Conservation (phyloP, 2,113 vertebrate species). For the Abramis brama region DNA sequence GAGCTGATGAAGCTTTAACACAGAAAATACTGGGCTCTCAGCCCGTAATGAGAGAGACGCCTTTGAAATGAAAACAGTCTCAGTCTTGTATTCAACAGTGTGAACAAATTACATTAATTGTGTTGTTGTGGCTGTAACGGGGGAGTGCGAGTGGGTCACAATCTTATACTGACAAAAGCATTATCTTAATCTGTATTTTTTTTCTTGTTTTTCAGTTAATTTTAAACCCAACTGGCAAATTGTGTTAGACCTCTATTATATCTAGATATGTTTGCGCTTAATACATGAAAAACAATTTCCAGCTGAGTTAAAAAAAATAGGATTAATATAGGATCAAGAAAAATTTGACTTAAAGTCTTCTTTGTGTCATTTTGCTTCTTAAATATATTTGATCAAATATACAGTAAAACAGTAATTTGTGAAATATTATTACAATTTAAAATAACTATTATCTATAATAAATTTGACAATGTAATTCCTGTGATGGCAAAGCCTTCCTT, state of each 20-base stretch:
- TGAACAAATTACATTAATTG: constrained; percentile 57
- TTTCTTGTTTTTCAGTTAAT: background rate
- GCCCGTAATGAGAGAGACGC: constrained; percentile 58
- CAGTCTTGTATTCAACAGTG: constrained; percentile 54
- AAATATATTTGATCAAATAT: background rate
- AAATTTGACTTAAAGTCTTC: background rate
- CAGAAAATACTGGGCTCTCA: constrained; percentile 48
- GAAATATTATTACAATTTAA: background rate
- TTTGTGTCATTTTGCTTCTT: background rate
- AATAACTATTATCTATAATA: background rate
- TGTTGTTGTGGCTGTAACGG: constrained; percentile 4
- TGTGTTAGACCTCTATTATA: background rate
- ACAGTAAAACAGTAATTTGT: background rate
- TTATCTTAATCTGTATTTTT: background rate
- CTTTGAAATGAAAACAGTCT: constrained; percentile 60
- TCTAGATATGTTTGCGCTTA: background rate
- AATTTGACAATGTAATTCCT: background rate
- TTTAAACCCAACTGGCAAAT: background rate
- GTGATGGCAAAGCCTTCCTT: background rate
- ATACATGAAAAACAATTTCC: background rate
- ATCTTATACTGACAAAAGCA: background rate
- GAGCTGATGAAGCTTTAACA: constrained; percentile 57
- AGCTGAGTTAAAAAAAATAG: background rate
- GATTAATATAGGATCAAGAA: background rate
- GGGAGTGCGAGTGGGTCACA: background rate